Evolutionary conservation across 2,113 vertebrate species (phyloP), one percentile per base, ranked within the genome.

Genomic region (Galeopterus variegatus): DNA sequence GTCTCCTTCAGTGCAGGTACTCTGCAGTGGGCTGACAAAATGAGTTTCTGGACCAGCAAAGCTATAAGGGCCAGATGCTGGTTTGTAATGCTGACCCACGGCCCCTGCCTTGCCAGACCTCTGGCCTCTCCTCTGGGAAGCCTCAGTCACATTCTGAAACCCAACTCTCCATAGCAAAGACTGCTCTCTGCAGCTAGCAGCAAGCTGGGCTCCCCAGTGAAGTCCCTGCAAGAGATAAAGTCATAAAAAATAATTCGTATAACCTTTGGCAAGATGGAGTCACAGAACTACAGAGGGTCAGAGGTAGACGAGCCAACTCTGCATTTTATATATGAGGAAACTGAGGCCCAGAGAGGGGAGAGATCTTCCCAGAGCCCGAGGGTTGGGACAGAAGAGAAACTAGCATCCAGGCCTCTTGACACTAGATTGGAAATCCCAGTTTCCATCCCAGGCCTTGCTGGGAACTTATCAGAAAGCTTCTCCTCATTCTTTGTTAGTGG

Each of bases 1-100:
- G 60, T 83, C 26, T 60, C 67, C 15, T 64, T n/a, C 67, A 13
- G 0, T 58, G 72, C 8, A 50, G 12, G 6, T 65, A 2, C 24
- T 67, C 45, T 45, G 26, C n/a, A 76, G 48, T 21, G n/a, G 85
- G 6, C 50, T 83, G 64, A 72, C 10, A 65, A 54, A 54, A 33
- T 64, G 54, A 85, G 83, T 85, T 79, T 90, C n/a, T 48, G 72
- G 28, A 56, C 52, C 45, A 70, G 84, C 28, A 58, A 72, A 95
- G 48, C 70, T 95, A 9, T 72, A 58, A 41, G 70, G 45, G 7
- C 33, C n/a, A 18, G 33, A 26, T 60, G 33, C 33, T 62, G 17
- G 50, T 92, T 85, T 88, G 33, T 62, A 65, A 13, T 33, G 28
- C 69, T 72, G 73, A 72, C 48, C 33, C 1, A 0, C 15, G 82